These are phyloP conservation scores for Saxidomus purpurata DNA, from an alignment of 1,140 invertebrate species.

Conservation along the genomic window DNA sequence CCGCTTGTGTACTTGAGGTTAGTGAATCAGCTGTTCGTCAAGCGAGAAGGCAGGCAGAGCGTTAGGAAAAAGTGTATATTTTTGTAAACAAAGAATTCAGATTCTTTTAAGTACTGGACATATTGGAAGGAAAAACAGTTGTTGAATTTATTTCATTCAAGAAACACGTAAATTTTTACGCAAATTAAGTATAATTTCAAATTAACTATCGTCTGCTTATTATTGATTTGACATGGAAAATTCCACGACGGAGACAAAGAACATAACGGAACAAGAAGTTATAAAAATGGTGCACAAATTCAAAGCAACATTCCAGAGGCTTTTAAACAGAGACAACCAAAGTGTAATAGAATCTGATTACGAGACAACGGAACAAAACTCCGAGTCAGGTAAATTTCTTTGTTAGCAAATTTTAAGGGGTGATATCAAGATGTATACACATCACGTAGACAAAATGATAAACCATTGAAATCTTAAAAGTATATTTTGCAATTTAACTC, in stretches of 20 bases:
- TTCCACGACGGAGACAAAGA: constrained; percentile 35
- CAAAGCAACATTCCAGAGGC: constrained; percentile 46
- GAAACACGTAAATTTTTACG: background rate
- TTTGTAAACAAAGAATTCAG: background rate
- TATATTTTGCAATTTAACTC: no score
- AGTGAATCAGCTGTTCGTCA: constrained; percentile 40
- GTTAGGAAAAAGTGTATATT: background rate
- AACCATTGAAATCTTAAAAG: no score
- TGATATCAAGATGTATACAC: background rate
- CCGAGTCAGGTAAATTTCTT: constrained; percentile 24
- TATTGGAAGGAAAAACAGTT: background rate
- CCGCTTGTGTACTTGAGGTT: background rate
- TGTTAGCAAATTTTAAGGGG: background rate
- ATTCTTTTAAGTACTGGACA: background rate
- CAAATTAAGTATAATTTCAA: background rate
- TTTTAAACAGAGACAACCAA: constrained; percentile 25
- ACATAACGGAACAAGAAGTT: constrained; percentile 34
- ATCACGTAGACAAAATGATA: background rate
- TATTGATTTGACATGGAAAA: constrained; percentile 33
- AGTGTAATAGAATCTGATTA: constrained; percentile 50
- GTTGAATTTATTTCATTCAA: background rate
- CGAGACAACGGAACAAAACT: constrained; percentile 15
- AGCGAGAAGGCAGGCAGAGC: background rate
- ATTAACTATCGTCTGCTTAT: constrained; percentile 12
- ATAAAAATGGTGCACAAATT: constrained; percentile 58